phyloP scores from a whole-genome alignment of 2,113 vertebrate species.

The Lathamus discolor region DNA sequence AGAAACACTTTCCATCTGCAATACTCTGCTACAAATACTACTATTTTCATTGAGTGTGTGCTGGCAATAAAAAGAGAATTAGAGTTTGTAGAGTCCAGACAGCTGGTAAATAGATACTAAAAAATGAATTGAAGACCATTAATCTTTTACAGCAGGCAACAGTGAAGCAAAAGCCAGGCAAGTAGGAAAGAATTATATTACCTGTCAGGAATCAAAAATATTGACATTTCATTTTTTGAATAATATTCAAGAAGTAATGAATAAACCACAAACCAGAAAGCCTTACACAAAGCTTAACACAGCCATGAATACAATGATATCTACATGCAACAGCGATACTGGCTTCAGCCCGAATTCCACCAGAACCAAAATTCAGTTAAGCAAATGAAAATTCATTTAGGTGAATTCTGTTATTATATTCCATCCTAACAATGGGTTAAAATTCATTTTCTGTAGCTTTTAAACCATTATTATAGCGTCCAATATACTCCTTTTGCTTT shows the following conservation, averaged over 20 bases:
- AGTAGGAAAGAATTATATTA: not conserved
- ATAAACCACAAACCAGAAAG: not conserved
- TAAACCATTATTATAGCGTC: not conserved
- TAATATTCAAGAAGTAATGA: not conserved
- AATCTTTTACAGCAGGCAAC: not conserved
- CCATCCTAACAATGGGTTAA: not conserved
- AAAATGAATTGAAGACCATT: not conserved
- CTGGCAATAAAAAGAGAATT: not conserved
- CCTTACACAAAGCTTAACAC: not conserved
- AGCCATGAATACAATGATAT: not conserved
- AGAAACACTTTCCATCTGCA: not conserved
- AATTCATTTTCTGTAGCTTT: not conserved
- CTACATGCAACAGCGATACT: not conserved
- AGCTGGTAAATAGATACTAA: not conserved
- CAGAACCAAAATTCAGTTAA: not conserved
- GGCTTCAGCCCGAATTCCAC: not conserved
- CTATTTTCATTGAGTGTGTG: not conserved
- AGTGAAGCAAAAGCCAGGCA: not conserved
- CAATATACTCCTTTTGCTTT: not conserved
- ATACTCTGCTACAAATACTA: not conserved
- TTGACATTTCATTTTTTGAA: not conserved
- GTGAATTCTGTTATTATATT: not conserved
- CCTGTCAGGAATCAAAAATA: not conserved
- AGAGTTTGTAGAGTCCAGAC: not conserved
- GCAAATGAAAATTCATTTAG: not conserved